Evolutionary conservation across 2,888 invertebrate genomes (phyloP).

Genomic region (Flabesymbios commensalis): DNA sequence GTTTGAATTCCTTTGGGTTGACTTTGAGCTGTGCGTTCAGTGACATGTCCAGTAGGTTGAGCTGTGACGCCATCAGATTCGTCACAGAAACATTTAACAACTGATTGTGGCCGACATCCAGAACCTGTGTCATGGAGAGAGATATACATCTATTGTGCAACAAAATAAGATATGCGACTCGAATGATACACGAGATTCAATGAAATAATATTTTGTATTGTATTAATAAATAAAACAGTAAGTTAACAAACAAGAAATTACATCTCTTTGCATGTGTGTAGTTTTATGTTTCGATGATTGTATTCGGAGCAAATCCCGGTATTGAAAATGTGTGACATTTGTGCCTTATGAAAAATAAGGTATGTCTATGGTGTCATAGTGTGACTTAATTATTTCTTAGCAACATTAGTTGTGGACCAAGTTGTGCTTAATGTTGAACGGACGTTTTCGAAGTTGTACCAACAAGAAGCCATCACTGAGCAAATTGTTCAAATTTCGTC

Average conservation of each 20-base stretch:
- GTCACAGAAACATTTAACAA: slow-evolving; percentile 58
- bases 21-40: slow-evolving; percentile 60
- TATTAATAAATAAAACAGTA: neutral
- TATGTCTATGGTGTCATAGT: no score
- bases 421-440: no score
- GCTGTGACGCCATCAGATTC: slow-evolving; percentile 58
- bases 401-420: no score
- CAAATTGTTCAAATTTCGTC: no score
- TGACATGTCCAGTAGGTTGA: slow-evolving; percentile 62
- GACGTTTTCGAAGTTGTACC: no score
- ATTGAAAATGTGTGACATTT: no score
- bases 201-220: neutral
- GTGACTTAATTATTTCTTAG: no score
- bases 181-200: neutral
- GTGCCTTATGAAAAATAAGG: no score
- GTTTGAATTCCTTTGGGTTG: slow-evolving; percentile 49
- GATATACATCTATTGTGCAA: slow-evolving; percentile 1
- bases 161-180: neutral
- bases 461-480: no score
- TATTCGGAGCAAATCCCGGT: no score
- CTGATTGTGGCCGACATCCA: slow-evolving; percentile 63
- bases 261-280: neutral
- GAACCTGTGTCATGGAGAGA: slow-evolving; percentile 47
- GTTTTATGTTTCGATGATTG: no score
- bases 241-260: neutral